Base-by-base conservation (phyloP, 1,140 invertebrate genomes). In the Drosophila asahinai region DNA sequence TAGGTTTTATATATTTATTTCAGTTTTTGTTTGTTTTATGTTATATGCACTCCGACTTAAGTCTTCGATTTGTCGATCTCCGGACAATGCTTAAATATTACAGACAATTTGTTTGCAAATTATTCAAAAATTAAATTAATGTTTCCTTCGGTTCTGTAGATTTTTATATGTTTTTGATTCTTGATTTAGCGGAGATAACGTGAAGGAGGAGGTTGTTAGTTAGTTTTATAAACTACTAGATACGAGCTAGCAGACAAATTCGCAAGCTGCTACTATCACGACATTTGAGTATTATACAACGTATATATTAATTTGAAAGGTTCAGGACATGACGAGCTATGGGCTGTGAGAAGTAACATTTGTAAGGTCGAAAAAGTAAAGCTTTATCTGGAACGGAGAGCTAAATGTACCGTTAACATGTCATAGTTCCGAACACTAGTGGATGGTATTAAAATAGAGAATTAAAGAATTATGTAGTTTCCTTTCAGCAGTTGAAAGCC, bases 211-310 rank as follows among this genome's bases (percentile, higher is more conserved):
- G 54, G 54, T 36, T 57, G 54, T 57, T 57, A 61, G 58, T 61
- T 49, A 63, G 48, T 72, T 77, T 67, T 52, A 47, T 57, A 68
- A 71, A 77, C 48, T 83, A 75, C 80, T 80, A 80, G 49, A 83
- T 76, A 72, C 59, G 82, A 89, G 66, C 76, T 83, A 81, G 72
- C 73, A 83, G 86, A 81, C 77, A 89, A 89, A 75, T 73, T 76
- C 49, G 68, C 60, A 79, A 71, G 80, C 84, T 76, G 74, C 81
- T 90, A 90, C 86, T 90, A 91, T 90, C 86, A 90, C 86, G 86
- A 90, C 79, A 91, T 77, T 90, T 90, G 86, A 90, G 86, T 90
- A 90, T 90, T 90, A 79, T 87, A 87, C 73, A 87, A 82, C 75
- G 64, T 87, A 62, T 55, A 75, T 72, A 81, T 51, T 57, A 74